A percentile compares a stretch with the other conserved stretches of the same genome.
phyloP scores from a whole-genome alignment of 2,888 invertebrate species.

The Lepidocyrtinus sp. region DNA sequence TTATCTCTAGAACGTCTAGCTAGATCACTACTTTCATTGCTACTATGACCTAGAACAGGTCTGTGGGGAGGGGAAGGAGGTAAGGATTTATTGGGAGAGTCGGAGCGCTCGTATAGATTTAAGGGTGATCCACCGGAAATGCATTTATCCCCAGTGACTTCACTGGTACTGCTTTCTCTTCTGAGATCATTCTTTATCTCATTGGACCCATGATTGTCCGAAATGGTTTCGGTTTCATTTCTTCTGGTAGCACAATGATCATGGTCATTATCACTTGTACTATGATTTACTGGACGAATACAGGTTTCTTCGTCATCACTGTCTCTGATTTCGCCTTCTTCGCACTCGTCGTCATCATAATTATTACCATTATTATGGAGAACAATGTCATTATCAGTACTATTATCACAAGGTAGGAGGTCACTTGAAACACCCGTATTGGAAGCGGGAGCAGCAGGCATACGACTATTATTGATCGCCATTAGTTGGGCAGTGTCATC shows the following conservation, averaged over 20 bases:
- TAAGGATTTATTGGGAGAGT: neutral
- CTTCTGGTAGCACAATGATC: no score
- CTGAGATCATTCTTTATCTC: constrained; percentile 45
- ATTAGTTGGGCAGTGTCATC: constrained; percentile 32
- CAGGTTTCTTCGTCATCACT: constrained; percentile 20
- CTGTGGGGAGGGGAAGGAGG: constrained; percentile 7
- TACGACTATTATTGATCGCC: constrained; percentile 27
- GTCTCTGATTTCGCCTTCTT: constrained; percentile 28
- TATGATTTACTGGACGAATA: neutral
- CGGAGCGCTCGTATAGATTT: constrained; percentile 42
- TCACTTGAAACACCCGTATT: constrained; percentile 52
- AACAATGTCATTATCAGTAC: no score
- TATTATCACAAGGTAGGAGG: constrained; percentile 28
- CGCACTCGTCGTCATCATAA: constrained; percentile 31
- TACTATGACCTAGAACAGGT: neutral
- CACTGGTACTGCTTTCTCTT: neutral
- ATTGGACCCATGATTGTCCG: constrained; percentile 22
- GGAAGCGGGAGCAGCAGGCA: constrained; percentile 43
- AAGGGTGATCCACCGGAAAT: neutral
- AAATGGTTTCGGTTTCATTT: constrained; percentile 3
- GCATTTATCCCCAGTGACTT: neutral
- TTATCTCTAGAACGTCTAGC: neutral
- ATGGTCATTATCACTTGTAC: constrained; percentile 4
- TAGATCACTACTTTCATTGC: neutral
- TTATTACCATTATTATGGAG: no score